These are phyloP conservation scores for Hydractinia echinata DNA, from an alignment of 30 jellyfish, hydroid and myxozoan genomes.

Conservation along the genomic window DNA sequence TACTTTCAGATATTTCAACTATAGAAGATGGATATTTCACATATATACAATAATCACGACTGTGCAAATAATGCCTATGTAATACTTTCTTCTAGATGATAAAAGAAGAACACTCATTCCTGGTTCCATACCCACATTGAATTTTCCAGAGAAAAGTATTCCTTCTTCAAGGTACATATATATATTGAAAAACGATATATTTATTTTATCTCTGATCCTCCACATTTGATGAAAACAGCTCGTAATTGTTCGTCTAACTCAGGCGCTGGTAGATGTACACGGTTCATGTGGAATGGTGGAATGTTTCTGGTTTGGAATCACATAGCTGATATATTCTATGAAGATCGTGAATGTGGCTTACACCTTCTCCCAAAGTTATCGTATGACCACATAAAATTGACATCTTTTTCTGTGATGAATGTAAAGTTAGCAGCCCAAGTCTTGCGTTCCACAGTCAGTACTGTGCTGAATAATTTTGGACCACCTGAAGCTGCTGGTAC, in stretches of 20 bases:
- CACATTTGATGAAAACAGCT: conserved; percentile 43
- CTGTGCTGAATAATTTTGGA: conserved; percentile 38
- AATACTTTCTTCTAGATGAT: too few species aligned
- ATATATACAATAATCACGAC: too few species aligned
- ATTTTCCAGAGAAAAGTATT: too few species aligned
- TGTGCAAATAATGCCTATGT: too few species aligned
- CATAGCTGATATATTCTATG: conserved; percentile 33
- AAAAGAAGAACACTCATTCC: too few species aligned
- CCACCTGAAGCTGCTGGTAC: conserved; percentile 50
- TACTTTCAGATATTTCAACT: too few species aligned
- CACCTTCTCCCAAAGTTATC: conserved; percentile 53
- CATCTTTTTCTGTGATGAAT: conserved; percentile 48
- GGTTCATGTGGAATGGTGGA: conserved; percentile 82
- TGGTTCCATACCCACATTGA: too few species aligned
- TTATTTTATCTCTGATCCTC: too few species aligned
- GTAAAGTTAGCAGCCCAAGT: conserved; percentile 64
- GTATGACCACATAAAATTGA: conserved; percentile 39
- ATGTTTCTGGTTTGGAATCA: conserved; percentile 47
- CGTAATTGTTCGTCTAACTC: conserved; percentile 35
- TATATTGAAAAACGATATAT: too few species aligned
- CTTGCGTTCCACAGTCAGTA: conserved; percentile 37
- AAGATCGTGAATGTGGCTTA: conserved; percentile 52
- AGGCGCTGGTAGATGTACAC: conserved; percentile 43
- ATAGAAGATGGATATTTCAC: too few species aligned
- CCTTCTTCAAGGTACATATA: too few species aligned